Percentiles rank a stretch among this genome's conserved stretches.
Evolutionary conservation across 2,888 invertebrate species (phyloP).

Genomic region (Margaritifera margaritifera): DNA sequence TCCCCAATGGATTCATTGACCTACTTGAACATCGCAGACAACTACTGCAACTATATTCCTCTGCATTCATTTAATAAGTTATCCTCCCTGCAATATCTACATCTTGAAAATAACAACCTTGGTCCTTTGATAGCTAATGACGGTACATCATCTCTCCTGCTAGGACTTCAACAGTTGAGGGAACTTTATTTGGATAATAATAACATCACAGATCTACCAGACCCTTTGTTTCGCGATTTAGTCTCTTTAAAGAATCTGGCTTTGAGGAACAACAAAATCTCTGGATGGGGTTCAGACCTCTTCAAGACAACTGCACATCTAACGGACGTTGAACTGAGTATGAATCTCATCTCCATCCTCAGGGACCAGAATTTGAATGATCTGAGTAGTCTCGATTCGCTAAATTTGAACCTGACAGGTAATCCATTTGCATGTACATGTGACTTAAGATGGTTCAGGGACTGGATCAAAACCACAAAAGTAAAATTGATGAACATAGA

Average conservation of each 20-base stretch:
- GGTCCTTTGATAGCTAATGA: slow-evolving; percentile 39
- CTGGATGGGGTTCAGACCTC: slow-evolving; percentile 35
- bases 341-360: slow-evolving; percentile 66
- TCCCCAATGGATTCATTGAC: slow-evolving; percentile 34
- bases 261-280: slow-evolving; percentile 81
- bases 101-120: slow-evolving; percentile 50
- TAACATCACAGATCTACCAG: slow-evolving; percentile 59
- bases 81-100: slow-evolving; percentile 37
- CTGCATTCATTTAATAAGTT: slow-evolving; percentile 35
- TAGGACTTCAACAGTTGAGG: slow-evolving; percentile 38
- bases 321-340: slow-evolving; percentile 53
- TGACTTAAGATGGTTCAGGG: slow-evolving; percentile 91
- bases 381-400: slow-evolving; percentile 79
- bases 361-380: slow-evolving; percentile 75
- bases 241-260: slow-evolving; percentile 78
- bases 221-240: slow-evolving; percentile 77
- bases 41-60: slow-evolving; percentile 40
- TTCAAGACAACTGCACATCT: slow-evolving; percentile 33
- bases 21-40: slow-evolving; percentile 50
- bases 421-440: slow-evolving; percentile 93
- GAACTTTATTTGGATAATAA: slow-evolving; percentile 64
- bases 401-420: slow-evolving; percentile 79
- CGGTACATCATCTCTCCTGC: slow-evolving; percentile 35
- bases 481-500: slow-evolving; percentile 26
- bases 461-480: slow-evolving; percentile 89